A percentile compares a stretch with the other conserved stretches of the same genome.
Evolutionary conservation across 2,797 vertebrate genomes (phyloP).

Genomic region (Characodon lateralis): DNA sequence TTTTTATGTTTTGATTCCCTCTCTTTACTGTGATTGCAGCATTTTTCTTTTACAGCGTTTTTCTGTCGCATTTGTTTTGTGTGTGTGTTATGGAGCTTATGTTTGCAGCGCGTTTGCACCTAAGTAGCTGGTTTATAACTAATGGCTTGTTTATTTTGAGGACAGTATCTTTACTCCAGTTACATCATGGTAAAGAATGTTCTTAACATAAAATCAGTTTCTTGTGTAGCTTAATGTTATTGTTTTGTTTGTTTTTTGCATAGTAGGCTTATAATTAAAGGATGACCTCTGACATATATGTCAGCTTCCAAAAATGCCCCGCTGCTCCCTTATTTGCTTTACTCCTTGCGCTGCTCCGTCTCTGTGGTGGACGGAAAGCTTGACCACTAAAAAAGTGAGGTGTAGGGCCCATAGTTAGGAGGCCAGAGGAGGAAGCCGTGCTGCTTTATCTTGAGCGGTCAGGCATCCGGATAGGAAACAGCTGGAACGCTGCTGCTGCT

Average conservation of each 20-base stretch:
- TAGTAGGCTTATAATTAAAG: not conserved
- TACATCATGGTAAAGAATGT: not conserved
- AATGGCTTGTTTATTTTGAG: not conserved
- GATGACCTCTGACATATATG: slow-evolving; percentile 4
- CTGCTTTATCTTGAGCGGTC: slow-evolving; percentile 93
- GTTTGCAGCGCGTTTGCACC: too few species aligned
- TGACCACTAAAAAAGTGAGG: slow-evolving; percentile 53
- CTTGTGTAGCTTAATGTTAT: not conserved
- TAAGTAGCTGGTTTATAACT: not conserved
- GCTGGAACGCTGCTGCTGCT: slow-evolving; percentile 77
- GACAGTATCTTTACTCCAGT: not conserved
- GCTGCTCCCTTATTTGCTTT: not conserved
- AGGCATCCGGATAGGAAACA: slow-evolving; percentile 98
- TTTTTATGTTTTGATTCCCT: too few species aligned
- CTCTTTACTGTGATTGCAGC: too few species aligned
- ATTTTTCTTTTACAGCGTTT: too few species aligned
- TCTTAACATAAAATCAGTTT: not conserved
- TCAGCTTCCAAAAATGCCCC: slow-evolving; percentile 31
- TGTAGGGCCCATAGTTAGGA: slow-evolving; percentile 42
- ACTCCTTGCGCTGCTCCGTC: slow-evolving; percentile 5
- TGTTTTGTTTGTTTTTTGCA: not conserved
- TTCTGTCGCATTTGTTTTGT: not conserved
- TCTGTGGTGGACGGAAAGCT: slow-evolving; percentile 38
- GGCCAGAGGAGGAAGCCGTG: slow-evolving; percentile 86
- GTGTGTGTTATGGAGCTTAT: too few species aligned